Evolutionary conservation across 2,888 invertebrate species (phyloP).

Genomic region (Ashinkailepas kermadecensis): DNA sequence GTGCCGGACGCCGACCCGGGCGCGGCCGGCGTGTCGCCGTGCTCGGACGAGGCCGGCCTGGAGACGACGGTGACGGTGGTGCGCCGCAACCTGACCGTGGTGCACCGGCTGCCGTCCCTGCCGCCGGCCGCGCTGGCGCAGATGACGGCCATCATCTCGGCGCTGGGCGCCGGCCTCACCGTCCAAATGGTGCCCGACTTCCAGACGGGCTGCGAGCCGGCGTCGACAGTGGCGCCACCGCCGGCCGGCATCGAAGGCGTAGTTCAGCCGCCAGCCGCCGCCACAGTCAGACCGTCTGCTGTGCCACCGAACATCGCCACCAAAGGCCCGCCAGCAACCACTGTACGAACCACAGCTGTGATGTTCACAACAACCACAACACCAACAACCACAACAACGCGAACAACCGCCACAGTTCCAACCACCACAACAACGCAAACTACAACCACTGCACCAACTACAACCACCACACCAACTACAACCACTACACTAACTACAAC

Average conservation of each 20-base stretch:
- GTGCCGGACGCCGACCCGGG: background rate
- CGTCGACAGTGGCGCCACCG: background rate
- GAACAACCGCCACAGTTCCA: background rate
- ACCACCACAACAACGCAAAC: background rate
- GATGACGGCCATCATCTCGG: background rate
- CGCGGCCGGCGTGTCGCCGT: background rate
- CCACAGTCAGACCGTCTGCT: background rate
- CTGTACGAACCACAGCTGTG: background rate
- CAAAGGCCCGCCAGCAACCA: background rate
- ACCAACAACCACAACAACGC: background rate
- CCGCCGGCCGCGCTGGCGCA: conserved; percentile 8
- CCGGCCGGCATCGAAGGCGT: background rate
- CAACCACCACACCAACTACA: background rate
- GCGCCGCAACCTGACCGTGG: background rate
- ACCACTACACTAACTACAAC: background rate
- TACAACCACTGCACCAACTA: background rate
- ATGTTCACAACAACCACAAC: background rate
- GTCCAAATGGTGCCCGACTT: background rate
- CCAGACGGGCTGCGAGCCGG: background rate
- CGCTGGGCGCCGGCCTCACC: background rate
- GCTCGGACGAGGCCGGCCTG: background rate
- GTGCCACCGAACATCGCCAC: background rate
- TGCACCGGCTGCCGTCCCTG: background rate
- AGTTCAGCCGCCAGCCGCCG: background rate
- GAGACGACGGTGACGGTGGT: background rate